phyloP scores from a whole-genome alignment of 2,113 vertebrate genomes.

The Proterorhinus semilunaris region DNA sequence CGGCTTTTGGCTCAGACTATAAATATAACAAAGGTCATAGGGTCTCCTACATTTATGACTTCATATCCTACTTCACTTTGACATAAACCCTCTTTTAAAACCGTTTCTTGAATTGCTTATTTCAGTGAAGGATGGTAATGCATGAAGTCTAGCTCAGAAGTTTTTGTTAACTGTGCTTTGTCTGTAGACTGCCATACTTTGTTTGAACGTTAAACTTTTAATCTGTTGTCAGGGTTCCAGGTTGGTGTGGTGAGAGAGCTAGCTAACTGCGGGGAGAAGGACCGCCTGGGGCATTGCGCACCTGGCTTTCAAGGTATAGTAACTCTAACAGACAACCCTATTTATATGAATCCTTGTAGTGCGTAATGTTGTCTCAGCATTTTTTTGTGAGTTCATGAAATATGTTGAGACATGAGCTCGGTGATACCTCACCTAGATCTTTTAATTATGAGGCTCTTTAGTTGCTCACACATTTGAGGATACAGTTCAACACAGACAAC shows the following conservation, averaged over 20 bases:
- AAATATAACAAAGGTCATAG: slow-evolving; percentile 58
- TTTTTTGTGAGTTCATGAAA: no score
- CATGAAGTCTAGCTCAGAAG: neutral
- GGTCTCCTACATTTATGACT: slow-evolving; percentile 28
- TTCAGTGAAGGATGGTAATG: neutral
- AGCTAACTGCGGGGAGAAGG: slow-evolving; percentile 64
- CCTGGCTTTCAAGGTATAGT: slow-evolving; percentile 71
- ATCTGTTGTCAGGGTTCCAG: slow-evolving; percentile 68
- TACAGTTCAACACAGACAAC: slow-evolving; percentile 4
- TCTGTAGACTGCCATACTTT: neutral
- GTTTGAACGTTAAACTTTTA: neutral
- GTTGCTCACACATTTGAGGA: slow-evolving; percentile 8
- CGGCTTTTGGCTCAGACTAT: slow-evolving; percentile 56
- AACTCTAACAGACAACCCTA: neutral
- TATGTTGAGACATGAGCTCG: no score
- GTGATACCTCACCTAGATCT: neutral
- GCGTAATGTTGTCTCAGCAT: no score
- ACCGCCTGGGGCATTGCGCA: slow-evolving; percentile 65
- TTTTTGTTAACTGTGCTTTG: neutral
- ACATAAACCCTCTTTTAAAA: neutral
- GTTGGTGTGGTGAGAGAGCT: slow-evolving; percentile 72
- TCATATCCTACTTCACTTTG: neutral
- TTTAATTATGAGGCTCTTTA: slow-evolving; percentile 22
- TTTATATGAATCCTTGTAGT: neutral
- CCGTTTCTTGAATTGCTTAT: neutral